Evolutionary conservation across 2,113 vertebrate genomes (phyloP).

Genomic region (Anguilla rostrata): DNA sequence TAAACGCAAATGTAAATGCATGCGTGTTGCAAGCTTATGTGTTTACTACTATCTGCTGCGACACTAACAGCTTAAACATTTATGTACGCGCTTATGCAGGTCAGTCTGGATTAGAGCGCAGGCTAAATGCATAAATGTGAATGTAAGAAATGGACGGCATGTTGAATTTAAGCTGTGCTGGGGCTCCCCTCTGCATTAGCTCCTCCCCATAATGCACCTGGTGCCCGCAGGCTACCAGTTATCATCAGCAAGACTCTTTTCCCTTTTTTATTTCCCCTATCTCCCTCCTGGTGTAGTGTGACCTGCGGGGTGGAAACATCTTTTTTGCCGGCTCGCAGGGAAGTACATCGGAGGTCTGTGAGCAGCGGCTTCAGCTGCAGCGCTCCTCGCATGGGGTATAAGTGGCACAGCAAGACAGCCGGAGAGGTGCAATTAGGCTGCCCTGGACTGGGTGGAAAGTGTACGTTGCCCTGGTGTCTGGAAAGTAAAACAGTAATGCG

Average conservation of each 20-base stretch:
- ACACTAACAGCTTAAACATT: no score
- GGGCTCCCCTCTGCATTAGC: no score
- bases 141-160: background rate
- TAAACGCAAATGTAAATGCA: no score
- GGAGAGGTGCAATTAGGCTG: background rate
- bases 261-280: no score
- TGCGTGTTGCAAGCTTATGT: no score
- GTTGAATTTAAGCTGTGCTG: background rate
- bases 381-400: background rate
- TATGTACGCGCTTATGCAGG: no score
- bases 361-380: background rate
- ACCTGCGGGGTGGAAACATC: no score
- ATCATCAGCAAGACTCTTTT: background rate
- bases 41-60: no score
- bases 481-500: background rate
- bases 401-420: background rate
- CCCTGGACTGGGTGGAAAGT: background rate
- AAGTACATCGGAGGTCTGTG: background rate
- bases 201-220: no score
- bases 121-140: background rate
- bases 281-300: no score
- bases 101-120: no score
- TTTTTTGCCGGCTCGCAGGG: background rate
- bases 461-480: background rate
- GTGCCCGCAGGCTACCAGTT: background rate